Conservation (phyloP, 2,888 invertebrate species). For the Campaea margaritaria region DNA sequence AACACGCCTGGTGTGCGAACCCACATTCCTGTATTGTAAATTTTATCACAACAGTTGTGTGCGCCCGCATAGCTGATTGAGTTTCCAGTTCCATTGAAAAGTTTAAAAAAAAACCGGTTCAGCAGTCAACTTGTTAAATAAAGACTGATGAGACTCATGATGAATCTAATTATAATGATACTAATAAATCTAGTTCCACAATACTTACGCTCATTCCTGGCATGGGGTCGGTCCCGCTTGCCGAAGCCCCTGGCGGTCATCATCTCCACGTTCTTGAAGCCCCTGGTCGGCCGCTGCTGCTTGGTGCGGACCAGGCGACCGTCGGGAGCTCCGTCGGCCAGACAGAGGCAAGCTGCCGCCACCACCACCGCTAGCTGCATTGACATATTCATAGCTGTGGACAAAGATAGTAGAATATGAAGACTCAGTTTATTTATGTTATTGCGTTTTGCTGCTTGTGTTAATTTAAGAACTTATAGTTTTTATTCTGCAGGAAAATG, state of each 20-base stretch:
- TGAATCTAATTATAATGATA: too few species aligned
- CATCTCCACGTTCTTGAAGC: slow-evolving; percentile 87
- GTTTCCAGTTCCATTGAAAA: too few species aligned
- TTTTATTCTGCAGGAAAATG: too few species aligned
- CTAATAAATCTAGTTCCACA: not conserved
- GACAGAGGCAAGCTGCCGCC: slow-evolving; percentile 69
- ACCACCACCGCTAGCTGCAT: slow-evolving; percentile 71
- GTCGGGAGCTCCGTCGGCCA: slow-evolving; percentile 71
- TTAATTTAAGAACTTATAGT: too few species aligned
- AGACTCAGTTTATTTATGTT: too few species aligned
- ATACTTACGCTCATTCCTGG: slow-evolving; percentile 74
- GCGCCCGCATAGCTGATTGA: too few species aligned
- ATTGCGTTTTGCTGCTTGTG: too few species aligned
- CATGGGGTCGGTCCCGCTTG: slow-evolving; percentile 81
- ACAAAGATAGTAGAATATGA: slow-evolving; percentile 16
- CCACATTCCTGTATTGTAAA: too few species aligned
- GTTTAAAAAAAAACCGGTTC: too few species aligned
- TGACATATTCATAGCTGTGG: slow-evolving; percentile 74
- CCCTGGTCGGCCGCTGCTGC: slow-evolving; percentile 85
- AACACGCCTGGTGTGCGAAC: too few species aligned
- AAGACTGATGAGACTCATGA: not conserved
- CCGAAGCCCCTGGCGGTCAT: slow-evolving; percentile 88
- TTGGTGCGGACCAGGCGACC: slow-evolving; percentile 67
- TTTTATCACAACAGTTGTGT: too few species aligned
- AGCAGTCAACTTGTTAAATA: too few species aligned